Percentiles rank a stretch among this genome's conserved stretches.
phyloP scores from a whole-genome alignment of 2,113 vertebrate species.

The Dromaius novaehollandiae region DNA sequence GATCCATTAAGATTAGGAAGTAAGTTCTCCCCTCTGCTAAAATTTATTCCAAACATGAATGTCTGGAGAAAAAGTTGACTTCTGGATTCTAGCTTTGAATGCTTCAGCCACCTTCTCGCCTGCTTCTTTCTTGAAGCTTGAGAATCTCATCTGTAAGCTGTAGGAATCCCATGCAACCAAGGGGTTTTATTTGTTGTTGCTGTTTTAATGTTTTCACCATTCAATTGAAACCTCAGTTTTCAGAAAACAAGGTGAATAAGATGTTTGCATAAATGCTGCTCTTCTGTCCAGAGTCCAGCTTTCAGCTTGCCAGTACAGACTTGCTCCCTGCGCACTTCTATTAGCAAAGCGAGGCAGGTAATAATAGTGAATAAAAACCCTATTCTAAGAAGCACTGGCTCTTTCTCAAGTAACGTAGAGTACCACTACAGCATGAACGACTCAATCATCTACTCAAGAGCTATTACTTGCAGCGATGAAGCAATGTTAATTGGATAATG shows the following conservation, averaged over 20 bases:
- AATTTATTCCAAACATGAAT: conserved; percentile 9
- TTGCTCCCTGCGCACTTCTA: neutral
- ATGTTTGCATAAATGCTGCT: neutral
- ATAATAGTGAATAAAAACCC: conserved; percentile 65
- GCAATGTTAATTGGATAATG: conserved; percentile 88
- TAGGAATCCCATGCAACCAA: neutral
- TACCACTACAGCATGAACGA: conserved; percentile 74
- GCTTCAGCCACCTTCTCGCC: neutral
- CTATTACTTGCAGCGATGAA: conserved; percentile 78
- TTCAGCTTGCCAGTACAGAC: neutral
- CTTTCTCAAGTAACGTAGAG: conserved; percentile 70
- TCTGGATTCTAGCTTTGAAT: neutral
- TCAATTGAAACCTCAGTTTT: conserved; percentile 30
- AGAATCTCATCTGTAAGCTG: neutral
- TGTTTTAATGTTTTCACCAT: neutral
- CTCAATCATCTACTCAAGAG: conserved; percentile 78
- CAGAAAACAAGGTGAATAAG: conserved; percentile 18
- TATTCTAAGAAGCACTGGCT: conserved; percentile 67
- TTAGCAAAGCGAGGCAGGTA: conserved; percentile 64
- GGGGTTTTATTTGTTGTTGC: conserved; percentile 25
- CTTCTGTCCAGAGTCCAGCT: conserved; percentile 16
- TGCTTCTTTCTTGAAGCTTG: neutral
- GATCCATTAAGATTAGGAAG: conserved; percentile 49
- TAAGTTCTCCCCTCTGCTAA: conserved; percentile 32
- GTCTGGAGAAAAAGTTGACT: neutral